Evolutionary conservation across 2,888 invertebrate species (phyloP).

Genomic region (Troides helena): DNA sequence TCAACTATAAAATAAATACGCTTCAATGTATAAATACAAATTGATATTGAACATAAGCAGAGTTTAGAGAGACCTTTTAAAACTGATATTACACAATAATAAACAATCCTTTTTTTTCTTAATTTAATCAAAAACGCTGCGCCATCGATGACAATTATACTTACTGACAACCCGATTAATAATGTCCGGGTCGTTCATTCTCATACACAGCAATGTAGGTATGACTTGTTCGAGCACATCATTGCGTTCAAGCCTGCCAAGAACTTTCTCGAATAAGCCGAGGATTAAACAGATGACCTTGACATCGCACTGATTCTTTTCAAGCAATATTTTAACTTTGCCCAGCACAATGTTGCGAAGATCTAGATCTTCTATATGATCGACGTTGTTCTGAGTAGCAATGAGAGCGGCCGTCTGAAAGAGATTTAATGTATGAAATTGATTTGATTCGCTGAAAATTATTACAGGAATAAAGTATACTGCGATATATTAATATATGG

Average conservation of each 20-base stretch:
- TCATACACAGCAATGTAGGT: slow-evolving; percentile 92
- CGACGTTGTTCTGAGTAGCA: slow-evolving; percentile 91
- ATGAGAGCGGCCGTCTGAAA: slow-evolving; percentile 92
- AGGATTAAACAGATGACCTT: slow-evolving; percentile 90
- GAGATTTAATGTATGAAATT: neutral
- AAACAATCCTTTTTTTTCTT: no score
- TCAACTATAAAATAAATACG: neutral
- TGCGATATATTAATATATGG: neutral
- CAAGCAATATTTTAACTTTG: slow-evolving; percentile 89
- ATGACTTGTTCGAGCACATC: slow-evolving; percentile 95
- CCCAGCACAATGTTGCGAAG: slow-evolving; percentile 90
- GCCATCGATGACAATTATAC: slow-evolving; percentile 64
- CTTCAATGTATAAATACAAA: neutral
- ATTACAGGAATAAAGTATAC: neutral
- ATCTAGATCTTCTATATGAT: slow-evolving; percentile 90
- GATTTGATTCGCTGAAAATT: neutral
- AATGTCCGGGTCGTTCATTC: slow-evolving; percentile 93
- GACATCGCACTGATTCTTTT: slow-evolving; percentile 88
- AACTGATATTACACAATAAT: no score
- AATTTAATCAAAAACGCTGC: neutral
- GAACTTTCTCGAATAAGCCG: slow-evolving; percentile 88
- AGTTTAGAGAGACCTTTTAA: no score
- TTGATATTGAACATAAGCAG: neutral
- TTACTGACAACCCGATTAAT: slow-evolving; percentile 95
- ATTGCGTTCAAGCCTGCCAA: slow-evolving; percentile 90